phyloP scores from a whole-genome alignment of 2,888 invertebrate species.

The Drosophila acutilabella region DNA sequence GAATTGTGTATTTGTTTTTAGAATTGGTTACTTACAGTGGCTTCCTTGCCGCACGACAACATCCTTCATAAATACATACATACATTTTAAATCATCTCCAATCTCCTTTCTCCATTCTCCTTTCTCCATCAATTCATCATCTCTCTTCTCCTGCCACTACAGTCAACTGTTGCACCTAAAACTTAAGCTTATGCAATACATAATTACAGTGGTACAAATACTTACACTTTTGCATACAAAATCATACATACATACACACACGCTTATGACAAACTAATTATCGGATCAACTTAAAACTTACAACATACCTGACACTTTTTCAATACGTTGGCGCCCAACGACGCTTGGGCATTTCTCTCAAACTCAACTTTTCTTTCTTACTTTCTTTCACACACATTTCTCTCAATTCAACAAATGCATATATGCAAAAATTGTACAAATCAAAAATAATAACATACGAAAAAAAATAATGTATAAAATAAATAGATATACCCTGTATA shows the following conservation, averaged over 20 bases:
- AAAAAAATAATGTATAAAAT: conserved; percentile 32
- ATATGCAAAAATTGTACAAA: conserved; percentile 64
- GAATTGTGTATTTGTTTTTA: conserved; percentile 42
- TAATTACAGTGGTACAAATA: conserved; percentile 27
- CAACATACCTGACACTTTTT: conserved; percentile 59
- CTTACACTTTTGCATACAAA: conserved; percentile 50
- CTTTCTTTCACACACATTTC: conserved; percentile 17
- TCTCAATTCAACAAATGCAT: conserved; percentile 58
- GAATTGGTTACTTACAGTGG: conserved; percentile 81
- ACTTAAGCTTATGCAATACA: conserved; percentile 62
- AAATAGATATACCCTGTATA: conserved; percentile 22
- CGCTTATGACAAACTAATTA: conserved; percentile 64
- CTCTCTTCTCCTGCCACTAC: conserved; percentile 32
- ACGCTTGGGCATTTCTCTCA: conserved; percentile 49
- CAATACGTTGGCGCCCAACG: conserved; percentile 50
- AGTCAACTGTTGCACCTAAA: conserved; percentile 69
- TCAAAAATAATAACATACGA: conserved; percentile 42
- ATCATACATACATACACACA: background rate
- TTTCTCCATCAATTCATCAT: conserved; percentile 25
- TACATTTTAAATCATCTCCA: conserved; percentile 35
- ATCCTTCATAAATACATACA: conserved; percentile 35
- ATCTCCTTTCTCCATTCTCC: conserved; percentile 30
- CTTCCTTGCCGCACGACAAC: conserved; percentile 80
- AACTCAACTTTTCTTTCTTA: conserved; percentile 5
- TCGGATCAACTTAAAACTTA: conserved; percentile 70